Evolutionary conservation across 2,888 invertebrate genomes (phyloP).

Genomic region (Agrochola macilenta): DNA sequence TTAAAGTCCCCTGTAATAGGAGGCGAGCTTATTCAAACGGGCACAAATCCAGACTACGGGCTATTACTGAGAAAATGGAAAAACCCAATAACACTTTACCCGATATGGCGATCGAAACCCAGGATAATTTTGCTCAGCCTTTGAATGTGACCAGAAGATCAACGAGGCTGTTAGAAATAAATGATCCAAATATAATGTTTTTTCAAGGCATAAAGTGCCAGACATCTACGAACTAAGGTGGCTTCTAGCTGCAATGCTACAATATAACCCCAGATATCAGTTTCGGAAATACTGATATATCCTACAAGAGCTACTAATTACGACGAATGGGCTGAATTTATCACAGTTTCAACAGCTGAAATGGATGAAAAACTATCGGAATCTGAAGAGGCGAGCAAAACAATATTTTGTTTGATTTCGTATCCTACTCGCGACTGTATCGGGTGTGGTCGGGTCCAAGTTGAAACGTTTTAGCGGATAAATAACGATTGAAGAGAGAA

Average conservation of each 20-base stretch:
- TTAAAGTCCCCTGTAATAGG: neutral
- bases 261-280: neutral
- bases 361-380: conserved; percentile 58
- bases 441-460: conserved; percentile 54
- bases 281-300: neutral
- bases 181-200: neutral
- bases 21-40: neutral
- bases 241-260: neutral
- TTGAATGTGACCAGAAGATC: neutral
- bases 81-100: neutral
- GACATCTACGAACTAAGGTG: too few species aligned
- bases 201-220: neutral
- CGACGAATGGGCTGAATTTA: conserved; percentile 2
- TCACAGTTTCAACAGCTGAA: conserved; percentile 10
- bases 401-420: conserved; percentile 77
- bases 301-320: conserved; percentile 14
- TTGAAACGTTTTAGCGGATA: conserved; percentile 35
- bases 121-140: neutral
- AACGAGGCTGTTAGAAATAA: neutral
- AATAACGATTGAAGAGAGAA: neutral
- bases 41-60: neutral
- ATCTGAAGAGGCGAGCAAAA: conserved; percentile 69
- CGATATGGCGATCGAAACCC: neutral
- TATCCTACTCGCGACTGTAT: conserved; percentile 70
- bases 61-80: neutral